These are phyloP conservation scores for Aplysina aerophoba DNA, from an alignment of 37 sponge, comb jelly and placozoan species.

Conservation along the genomic window DNA sequence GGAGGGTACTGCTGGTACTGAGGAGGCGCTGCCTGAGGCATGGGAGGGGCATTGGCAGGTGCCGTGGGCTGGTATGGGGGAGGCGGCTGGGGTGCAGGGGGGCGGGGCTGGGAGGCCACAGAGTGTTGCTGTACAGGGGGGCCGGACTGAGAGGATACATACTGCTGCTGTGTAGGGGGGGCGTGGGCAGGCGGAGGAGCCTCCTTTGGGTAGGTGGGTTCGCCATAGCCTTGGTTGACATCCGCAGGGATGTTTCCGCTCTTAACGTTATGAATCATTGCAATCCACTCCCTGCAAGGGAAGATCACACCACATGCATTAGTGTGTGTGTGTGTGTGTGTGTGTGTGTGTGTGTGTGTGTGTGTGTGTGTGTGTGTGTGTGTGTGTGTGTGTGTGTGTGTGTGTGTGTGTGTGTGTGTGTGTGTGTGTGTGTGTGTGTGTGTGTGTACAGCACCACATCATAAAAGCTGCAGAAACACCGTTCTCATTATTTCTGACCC, in stretches of 20 bases:
- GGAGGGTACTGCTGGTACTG: constrained; percentile 16
- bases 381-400: too few species aligned
- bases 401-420: too few species aligned
- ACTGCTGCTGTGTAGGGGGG: neutral
- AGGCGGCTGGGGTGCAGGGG: neutral
- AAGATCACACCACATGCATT: neutral
- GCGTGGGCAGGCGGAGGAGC: neutral
- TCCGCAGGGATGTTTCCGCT: neutral
- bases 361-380: too few species aligned
- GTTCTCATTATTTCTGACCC: too few species aligned
- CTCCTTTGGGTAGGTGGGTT: neutral
- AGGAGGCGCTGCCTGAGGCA: constrained; percentile 9
- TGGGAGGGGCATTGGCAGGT: neutral
- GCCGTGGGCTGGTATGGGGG: neutral
- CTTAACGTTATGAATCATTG: constrained; percentile 16
- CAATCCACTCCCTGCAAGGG: constrained; percentile 17
- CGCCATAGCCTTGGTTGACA: constrained; percentile 26
- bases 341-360: too few species aligned
- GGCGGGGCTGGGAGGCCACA: neutral
- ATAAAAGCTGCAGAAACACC: too few species aligned
- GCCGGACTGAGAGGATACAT: neutral
- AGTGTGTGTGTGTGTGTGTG: too few species aligned
- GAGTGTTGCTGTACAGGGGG: constrained; percentile 1
- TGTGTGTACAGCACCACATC: too few species aligned
- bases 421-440: too few species aligned